Percentiles rank a stretch among this genome's conserved stretches.
phyloP scores from a whole-genome alignment of 2,113 vertebrate species.

The Rhipidura dahli region DNA sequence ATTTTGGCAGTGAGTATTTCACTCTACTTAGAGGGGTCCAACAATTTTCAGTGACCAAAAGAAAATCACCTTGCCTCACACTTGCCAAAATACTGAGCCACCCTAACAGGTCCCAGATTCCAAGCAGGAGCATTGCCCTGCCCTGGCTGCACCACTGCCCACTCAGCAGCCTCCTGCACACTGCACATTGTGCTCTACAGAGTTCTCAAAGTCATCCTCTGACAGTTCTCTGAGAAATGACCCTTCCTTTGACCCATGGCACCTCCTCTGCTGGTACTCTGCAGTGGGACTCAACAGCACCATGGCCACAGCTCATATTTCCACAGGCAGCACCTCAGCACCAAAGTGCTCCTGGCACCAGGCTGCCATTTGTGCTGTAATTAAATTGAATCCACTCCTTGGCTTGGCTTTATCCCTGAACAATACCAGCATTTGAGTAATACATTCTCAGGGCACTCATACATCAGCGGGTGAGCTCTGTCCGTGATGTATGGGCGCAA shows the following conservation, averaged over 20 bases:
- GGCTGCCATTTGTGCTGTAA: slow-evolving; percentile 66
- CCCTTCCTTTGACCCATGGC: background rate
- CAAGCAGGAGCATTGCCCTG: background rate
- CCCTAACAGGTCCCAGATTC: background rate
- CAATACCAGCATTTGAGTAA: slow-evolving; percentile 65
- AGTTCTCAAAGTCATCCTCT: background rate
- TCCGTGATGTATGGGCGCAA: slow-evolving; percentile 67
- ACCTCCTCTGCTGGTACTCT: background rate
- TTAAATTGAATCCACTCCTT: slow-evolving; percentile 77
- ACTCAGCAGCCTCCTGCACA: background rate
- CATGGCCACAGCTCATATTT: slow-evolving; percentile 43
- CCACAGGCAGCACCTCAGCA: slow-evolving; percentile 44
- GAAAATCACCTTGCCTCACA: background rate
- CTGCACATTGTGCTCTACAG: background rate
- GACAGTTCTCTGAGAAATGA: background rate
- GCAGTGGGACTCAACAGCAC: background rate
- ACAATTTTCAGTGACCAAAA: background rate
- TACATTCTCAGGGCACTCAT: slow-evolving; percentile 74
- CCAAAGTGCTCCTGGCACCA: slow-evolving; percentile 30
- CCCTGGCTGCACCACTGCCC: background rate
- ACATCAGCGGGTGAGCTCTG: slow-evolving; percentile 68
- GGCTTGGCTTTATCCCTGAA: slow-evolving; percentile 74
- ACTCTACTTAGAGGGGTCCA: background rate
- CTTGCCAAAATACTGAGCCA: background rate
- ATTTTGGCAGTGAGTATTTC: background rate